These are phyloP conservation scores for Gambusia affinis DNA, from an alignment of 2,113 vertebrate genomes.

Conservation along the genomic window DNA sequence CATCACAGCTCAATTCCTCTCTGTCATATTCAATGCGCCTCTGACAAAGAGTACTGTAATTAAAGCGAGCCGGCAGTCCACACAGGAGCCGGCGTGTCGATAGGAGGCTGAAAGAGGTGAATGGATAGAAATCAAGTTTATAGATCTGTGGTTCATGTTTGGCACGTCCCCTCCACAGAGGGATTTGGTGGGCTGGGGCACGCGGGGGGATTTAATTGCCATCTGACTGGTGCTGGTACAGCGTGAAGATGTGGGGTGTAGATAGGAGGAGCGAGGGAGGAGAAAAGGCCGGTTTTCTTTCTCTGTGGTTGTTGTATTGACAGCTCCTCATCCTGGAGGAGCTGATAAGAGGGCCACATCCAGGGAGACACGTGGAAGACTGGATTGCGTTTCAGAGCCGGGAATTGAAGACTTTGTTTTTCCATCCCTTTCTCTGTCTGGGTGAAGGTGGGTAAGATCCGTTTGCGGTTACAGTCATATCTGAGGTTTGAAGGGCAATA, in stretches of 20 bases:
- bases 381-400: conserved; percentile 72
- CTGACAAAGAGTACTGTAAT: conserved; percentile 64
- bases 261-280: conserved; percentile 47
- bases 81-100: conserved; percentile 53
- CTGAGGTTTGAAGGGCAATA: conserved; percentile 15
- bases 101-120: conserved; percentile 58
- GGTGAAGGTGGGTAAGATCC: background rate
- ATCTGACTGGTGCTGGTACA: conserved; percentile 56
- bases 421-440: background rate
- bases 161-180: conserved; percentile 33
- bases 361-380: conserved; percentile 50
- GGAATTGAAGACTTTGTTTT: conserved; percentile 47
- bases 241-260: conserved; percentile 60
- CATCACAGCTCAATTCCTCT: conserved; percentile 39
- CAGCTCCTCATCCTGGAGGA: conserved; percentile 67
- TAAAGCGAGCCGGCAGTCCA: conserved; percentile 51
- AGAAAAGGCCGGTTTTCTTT: conserved; percentile 54
- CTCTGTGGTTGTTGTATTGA: conserved; percentile 79
- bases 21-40: conserved; percentile 56
- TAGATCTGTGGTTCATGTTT: conserved; percentile 74
- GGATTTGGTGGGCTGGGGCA: conserved; percentile 48
- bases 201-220: conserved; percentile 63
- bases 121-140: conserved; percentile 76
- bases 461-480: conserved; percentile 13
- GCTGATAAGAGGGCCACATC: conserved; percentile 72